Percentiles rank a stretch among this genome's conserved stretches.
Conservation (phyloP, 92 coral and sea anemone species). For the Palythoa caribaeorum region DNA sequence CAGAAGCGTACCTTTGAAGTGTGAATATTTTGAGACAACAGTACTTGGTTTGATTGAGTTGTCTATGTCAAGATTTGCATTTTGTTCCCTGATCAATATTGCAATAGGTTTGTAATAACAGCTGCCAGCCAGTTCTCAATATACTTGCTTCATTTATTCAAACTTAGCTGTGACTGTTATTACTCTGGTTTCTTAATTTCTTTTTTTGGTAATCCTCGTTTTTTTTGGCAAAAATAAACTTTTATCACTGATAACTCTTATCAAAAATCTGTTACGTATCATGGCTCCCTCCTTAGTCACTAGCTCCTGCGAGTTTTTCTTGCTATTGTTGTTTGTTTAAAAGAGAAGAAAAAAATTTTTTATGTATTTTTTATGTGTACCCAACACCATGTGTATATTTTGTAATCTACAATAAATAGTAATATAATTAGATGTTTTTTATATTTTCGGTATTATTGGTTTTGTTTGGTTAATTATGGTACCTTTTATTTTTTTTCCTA, state of each 20-base stretch:
- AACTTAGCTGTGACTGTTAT: conserved; percentile 13
- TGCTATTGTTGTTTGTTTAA: neutral
- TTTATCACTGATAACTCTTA: conserved; percentile 24
- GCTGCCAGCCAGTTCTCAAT: conserved; percentile 14
- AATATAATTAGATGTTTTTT: neutral
- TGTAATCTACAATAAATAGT: neutral
- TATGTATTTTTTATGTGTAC: neutral
- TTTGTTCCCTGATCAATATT: conserved; percentile 1
- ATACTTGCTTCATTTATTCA: conserved; percentile 2
- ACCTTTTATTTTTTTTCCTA: neutral
- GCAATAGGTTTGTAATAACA: neutral
- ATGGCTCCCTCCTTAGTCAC: neutral
- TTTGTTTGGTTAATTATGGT: neutral
- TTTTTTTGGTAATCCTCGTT: conserved; percentile 1
- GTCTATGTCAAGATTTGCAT: neutral
- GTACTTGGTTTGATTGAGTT: conserved; percentile 28
- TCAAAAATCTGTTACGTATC: conserved; percentile 19
- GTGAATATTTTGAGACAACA: conserved; percentile 32
- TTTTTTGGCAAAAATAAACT: conserved; percentile 20
- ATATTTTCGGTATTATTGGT: conserved; percentile 2
- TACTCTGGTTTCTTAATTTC: conserved; percentile 4
- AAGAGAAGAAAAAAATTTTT: neutral
- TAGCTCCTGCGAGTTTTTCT: neutral
- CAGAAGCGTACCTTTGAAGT: conserved; percentile 27
- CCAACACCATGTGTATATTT: neutral